Evolutionary conservation across 2,113 vertebrate genomes (phyloP), one percentile per base, ranked within the genome.

Genomic region (Hippocampus zosterae): DNA sequence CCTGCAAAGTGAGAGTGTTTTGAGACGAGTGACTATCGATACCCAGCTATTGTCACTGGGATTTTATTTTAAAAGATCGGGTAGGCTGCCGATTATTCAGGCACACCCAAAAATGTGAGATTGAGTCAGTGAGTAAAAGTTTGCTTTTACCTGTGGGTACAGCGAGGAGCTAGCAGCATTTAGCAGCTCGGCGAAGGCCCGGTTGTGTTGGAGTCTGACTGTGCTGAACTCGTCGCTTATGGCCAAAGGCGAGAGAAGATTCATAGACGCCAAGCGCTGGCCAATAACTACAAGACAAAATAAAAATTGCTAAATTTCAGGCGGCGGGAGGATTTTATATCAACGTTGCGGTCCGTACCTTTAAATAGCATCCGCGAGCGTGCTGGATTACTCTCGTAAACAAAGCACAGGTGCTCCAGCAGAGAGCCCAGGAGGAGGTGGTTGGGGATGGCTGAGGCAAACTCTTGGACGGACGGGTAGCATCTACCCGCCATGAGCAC

Each of bases 141-240:
- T 33, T 33, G 33, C 33, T 33, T 15, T 44, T 44, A 93, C 92
- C 90, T 92, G 92, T 18, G 87, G 78, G 73, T 85, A 85, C 27
- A 92, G 76, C 0, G 92, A 92, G 42, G 87, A 79, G 71, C 85
- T 92, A 33, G 91, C 87, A 8, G 89, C 88, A 10, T 87, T 86
- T 10, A 99, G 94, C 65, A 99, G 89, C 62, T 98, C 94, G 12
- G 94, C 91, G 81, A 99, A 95, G 62, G 96, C 96, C 73, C 92
- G 91, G 79, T 95, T 96, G 88, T 99, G 96, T 77, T 99, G 96
- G 2, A 98, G 90, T 69, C 96, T 91, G 69, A 99, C 76, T 0
- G 95, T 95, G 89, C 96, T 98, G 80, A 99, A 98, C 85, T 98
- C 96, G 69, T 97, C 96, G 19, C 94, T 95, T 78, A 96, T 91